phyloP scores from a whole-genome alignment of 2,888 invertebrate genomes.

The Leptura quadrifasciata region DNA sequence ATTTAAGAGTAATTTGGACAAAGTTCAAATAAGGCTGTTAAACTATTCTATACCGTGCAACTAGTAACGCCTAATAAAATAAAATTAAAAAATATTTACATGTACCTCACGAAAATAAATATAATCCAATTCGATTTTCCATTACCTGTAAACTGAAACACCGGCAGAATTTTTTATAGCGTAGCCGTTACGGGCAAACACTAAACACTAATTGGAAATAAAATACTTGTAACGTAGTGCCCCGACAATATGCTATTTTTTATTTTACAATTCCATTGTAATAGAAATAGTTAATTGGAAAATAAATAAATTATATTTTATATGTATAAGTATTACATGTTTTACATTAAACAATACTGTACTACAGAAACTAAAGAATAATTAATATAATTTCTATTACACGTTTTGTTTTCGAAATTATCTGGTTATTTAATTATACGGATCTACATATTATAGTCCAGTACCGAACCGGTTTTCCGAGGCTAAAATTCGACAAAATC shows the following conservation, averaged over 20 bases:
- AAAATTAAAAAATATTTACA: slow-evolving; percentile 8
- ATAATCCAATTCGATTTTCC: slow-evolving; percentile 29
- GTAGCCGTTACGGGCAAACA: not conserved
- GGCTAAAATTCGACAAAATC: no score
- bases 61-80: slow-evolving; percentile 11
- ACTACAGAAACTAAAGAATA: not conserved
- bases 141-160: slow-evolving; percentile 23
- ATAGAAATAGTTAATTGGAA: slow-evolving; percentile 25
- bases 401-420: no score
- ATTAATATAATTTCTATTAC: no score
- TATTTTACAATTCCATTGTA: slow-evolving; percentile 5
- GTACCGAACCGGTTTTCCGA: no score
- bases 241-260: not conserved
- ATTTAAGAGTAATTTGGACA: no score
- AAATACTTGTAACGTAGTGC: slow-evolving; percentile 9
- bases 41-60: not conserved
- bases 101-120: slow-evolving; percentile 10
- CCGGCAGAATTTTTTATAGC: slow-evolving; percentile 19
- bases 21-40: not conserved
- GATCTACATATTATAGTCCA: no score
- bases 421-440: no score
- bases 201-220: slow-evolving; percentile 24
- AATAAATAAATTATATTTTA: not conserved
- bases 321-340: no score
- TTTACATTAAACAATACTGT: not conserved